Base-by-base conservation (phyloP, 2,113 vertebrate genomes). In the Tachuris rubrigastra region DNA sequence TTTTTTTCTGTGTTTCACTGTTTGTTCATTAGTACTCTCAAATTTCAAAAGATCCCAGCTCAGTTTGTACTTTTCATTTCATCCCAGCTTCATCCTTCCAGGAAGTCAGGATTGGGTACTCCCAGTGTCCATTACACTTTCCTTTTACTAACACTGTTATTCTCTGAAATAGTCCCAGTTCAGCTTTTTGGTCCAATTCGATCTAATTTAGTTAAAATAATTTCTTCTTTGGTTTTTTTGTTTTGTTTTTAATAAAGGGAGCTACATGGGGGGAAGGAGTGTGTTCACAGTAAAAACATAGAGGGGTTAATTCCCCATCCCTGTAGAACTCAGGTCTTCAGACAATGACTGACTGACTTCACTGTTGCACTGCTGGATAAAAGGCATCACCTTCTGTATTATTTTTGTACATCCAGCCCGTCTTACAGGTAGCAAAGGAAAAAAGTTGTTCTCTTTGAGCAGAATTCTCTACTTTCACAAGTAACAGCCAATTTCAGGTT, bases 261-360 rank as follows among this genome's bases (percentile, higher is more conserved):
- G 30, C 4, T 2, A 0, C 28, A 46, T 56, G 28, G 4, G 2
- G 12, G n/a, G 15, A 28, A 59, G n/a, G 14, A 22, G n/a, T n/a
- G 8, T 35, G 30, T 55, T 8, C 56, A 17, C 14, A 47, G 19
- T 41, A 28, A 25, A 73, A 56, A 63, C 14, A 58, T n/a, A 42
- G 33, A 68, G 42, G 12, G 23, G 23, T 75, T 58, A 28, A 24
- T 71, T 83, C 53, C 20, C 22, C 7, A 14, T 44, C 55, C 31
- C 47, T 49, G 23, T 62, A 67, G 14, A 63, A 27, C 14, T 59
- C 16, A 16, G n/a, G 19, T 77, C 47, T 73, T 78, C 33, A 24
- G 7, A 33, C 18, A 35, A 13, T 22, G 39, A 5, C 31, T 67
- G 27, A 55, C 18, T 66, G 62, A 35, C 42, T 68, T 49, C 8